A percentile compares a stretch with the other conserved stretches of the same genome.
phyloP scores from a whole-genome alignment of 2,797 vertebrate genomes.

The Bovichtus variegatus region DNA sequence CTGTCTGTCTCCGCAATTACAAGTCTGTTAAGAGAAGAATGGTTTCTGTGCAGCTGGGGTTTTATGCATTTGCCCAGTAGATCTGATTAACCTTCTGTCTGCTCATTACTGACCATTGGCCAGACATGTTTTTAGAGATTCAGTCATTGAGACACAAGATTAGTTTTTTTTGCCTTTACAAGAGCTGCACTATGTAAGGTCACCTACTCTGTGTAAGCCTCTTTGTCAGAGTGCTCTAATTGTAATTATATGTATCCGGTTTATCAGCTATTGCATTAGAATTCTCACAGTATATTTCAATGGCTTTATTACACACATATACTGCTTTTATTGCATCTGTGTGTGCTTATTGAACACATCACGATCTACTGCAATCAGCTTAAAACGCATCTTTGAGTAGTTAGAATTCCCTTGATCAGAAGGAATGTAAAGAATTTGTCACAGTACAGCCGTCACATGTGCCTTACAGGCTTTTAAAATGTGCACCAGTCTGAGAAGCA shows the following conservation, averaged over 20 bases:
- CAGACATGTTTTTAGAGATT: constrained; percentile 72
- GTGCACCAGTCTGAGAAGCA: constrained; percentile 11
- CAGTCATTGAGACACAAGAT: constrained; percentile 59
- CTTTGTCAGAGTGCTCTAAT: constrained; percentile 52
- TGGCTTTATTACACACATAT: constrained; percentile 7
- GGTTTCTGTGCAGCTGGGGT: constrained; percentile 78
- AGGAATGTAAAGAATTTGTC: constrained; percentile 57
- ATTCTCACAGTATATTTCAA: constrained; percentile 24
- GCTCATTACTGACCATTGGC: constrained; percentile 77
- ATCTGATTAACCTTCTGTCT: constrained; percentile 85
- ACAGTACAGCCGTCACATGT: constrained; percentile 41
- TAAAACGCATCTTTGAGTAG: constrained; percentile 17
- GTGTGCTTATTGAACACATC: not conserved
- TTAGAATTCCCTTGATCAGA: constrained; percentile 32
- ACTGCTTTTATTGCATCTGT: too few species aligned
- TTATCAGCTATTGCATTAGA: constrained; percentile 28
- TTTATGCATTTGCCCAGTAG: constrained; percentile 76
- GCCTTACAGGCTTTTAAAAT: constrained; percentile 25
- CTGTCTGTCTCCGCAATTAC: constrained; percentile 78
- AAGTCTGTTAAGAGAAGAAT: constrained; percentile 84
- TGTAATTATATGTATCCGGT: constrained; percentile 53
- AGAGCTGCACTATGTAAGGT: constrained; percentile 60
- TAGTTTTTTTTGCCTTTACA: constrained; percentile 62
- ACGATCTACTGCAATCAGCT: not conserved
- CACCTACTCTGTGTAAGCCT: constrained; percentile 37